Base-by-base conservation (phyloP, 2,113 vertebrate species). In the Geococcyx californianus region DNA sequence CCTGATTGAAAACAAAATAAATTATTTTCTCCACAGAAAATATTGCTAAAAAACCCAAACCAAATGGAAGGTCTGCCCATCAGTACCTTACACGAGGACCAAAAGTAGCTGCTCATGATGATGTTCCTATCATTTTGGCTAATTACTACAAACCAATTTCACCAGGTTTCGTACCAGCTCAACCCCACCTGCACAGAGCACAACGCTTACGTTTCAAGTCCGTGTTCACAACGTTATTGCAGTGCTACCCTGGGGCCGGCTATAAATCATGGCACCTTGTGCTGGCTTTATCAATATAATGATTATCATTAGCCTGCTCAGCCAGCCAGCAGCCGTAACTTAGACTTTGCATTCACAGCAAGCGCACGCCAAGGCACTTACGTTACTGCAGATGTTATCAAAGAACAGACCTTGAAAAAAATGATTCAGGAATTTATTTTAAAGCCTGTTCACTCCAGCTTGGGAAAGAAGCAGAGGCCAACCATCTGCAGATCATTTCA, bases 351-450 rank as follows among this genome's bases (percentile, higher is more conserved):
- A 91, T 91, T 79, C 94, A 17, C 6, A 0, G 49, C 3, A 19
- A 95, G 74, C 33, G 13, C 15, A 38, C 4, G 1, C 40, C 3
- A 7, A 79, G 74, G 62, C 81, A 13, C 68, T 87, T 73, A 0
- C 40, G 24, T 49, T 5, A 12, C 91, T 87, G 74, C 93, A 95
- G 94, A 96, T 85, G 81, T 90, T 94, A 95, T 94, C 94, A 64
- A 67, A 92, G 87, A 59, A 60, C 70, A 92, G 73, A 79, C 84
- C 88, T 95, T 56, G 72, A 23, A 78, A 82, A 91, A 89, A 83
- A 78, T 2, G 15, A 89, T 56, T 54, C 49, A 38, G 67, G 89
- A 76, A 87, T 85, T 87, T 87, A 45, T 94, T 91, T 62, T 64
- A 82, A 92, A 94, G 80, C 36, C 66, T 60, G 33, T 80, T 92